These are phyloP conservation scores for Petrolisthes cinctipes DNA, from an alignment of 2,888 invertebrate genomes.

Conservation along the genomic window DNA sequence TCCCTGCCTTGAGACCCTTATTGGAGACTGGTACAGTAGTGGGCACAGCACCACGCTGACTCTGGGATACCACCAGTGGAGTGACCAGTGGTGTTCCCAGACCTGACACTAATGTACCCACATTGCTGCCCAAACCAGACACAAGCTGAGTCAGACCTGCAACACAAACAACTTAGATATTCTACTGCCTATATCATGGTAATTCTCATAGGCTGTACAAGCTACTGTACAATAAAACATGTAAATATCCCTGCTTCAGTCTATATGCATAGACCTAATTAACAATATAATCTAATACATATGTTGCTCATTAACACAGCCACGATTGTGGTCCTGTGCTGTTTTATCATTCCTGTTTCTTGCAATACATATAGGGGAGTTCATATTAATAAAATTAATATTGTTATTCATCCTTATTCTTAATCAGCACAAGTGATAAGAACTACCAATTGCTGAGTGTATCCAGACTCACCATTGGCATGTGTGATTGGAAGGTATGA, in stretches of 20 bases:
- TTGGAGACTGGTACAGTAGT: constrained; percentile 31
- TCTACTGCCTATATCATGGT: too few species aligned
- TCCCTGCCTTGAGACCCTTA: constrained; percentile 55
- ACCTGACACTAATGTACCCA: constrained; percentile 59
- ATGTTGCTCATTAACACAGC: not conserved
- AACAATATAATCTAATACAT: constrained; percentile 8
- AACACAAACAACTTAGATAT: constrained; percentile 6
- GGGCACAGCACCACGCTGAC: constrained; percentile 54
- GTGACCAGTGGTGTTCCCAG: constrained; percentile 51
- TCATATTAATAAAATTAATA: too few species aligned
- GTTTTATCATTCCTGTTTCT: too few species aligned
- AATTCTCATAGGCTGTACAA: too few species aligned
- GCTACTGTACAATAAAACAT: too few species aligned
- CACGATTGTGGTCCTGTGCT: too few species aligned
- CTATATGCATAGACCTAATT: not conserved
- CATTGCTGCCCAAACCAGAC: constrained; percentile 51
- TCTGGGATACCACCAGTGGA: constrained; percentile 60
- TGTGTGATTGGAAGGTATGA: constrained; percentile 62
- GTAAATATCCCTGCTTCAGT: not conserved
- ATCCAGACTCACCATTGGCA: constrained; percentile 53
- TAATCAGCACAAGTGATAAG: too few species aligned
- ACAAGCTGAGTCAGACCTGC: constrained; percentile 63
- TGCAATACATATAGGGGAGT: too few species aligned
- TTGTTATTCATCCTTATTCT: too few species aligned
- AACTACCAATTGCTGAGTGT: not conserved